Base-by-base conservation (phyloP, 2,888 invertebrate genomes). In the Lydus trimaculatus region DNA sequence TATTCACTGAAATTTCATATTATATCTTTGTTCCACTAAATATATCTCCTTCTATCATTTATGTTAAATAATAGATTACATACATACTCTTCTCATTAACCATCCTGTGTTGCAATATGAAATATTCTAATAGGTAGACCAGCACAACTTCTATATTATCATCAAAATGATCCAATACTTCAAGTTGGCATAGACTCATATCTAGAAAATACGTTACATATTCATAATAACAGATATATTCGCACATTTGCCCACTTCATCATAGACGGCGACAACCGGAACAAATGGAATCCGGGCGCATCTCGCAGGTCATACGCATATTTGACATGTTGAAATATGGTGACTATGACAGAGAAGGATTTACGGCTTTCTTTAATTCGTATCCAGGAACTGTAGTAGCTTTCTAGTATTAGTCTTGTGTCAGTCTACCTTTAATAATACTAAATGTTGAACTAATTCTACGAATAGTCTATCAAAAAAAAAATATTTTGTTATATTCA, bases 241-340 rank as follows among this genome's bases (percentile, higher is more conserved):
- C 13, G 52, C 25, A 52, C 23, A 25, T 52, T 25, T 25, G 20
- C 60, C 68, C 76, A 78, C 75, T 81, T 79, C 78, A 78, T 82
- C 82, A 81, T 75, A 20, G 75, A 73, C 72, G 72, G 77, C 78
- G 82, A 82, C 82, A 81, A 80, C 75, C 81, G 81, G 81, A 82
- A 82, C 82, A 82, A 83, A 82, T 82, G 80, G 81, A 82, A 81
- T 83, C 80, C 73, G 72, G 67, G 71, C 71, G 67, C 75, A 75
- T 75, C 76, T 76, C 74, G 69, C 75, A 76, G 78, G 78, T 78
- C 78, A 77, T 75, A 79, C 80, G 80, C 79, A 79, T 76, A 79
- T 81, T 81, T 80, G 81, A 80, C 79, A 79, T 74, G 69, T 71
- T 74, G 76, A 79, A 76, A 78, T 78, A 79, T 77, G 76, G 77